A percentile compares a stretch with the other conserved stretches of the same genome.
Evolutionary conservation across 2,888 invertebrate genomes (phyloP).

Genomic region (Lasius fuliginosus): DNA sequence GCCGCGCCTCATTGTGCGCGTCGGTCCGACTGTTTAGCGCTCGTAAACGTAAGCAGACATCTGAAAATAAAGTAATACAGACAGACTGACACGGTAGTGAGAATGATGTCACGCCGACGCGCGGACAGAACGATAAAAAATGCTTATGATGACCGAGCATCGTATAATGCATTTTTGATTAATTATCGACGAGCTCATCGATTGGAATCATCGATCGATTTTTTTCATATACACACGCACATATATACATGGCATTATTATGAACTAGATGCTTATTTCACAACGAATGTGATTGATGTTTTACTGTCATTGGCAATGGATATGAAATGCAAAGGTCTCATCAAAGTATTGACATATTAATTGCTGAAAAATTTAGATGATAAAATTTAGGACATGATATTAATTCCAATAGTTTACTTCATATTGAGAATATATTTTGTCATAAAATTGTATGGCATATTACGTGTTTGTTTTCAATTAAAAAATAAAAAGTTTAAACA

Average conservation of each 20-base stretch:
- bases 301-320: slow-evolving; percentile 21
- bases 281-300: slow-evolving; percentile 33
- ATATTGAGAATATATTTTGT: not conserved
- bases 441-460: not conserved
- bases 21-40: slow-evolving; percentile 73
- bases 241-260: not conserved
- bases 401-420: not conserved
- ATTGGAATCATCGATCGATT: slow-evolving; percentile 7
- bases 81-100: slow-evolving; percentile 63
- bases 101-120: slow-evolving; percentile 77
- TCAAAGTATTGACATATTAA: slow-evolving; percentile 25
- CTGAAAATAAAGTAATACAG: slow-evolving; percentile 70
- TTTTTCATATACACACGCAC: not conserved
- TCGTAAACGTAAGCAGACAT: slow-evolving; percentile 68
- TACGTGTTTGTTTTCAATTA: not conserved
- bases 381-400: not conserved
- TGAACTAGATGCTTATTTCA: slow-evolving; percentile 5
- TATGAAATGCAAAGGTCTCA: not conserved
- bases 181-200: slow-evolving; percentile 20
- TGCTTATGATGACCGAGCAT: slow-evolving; percentile 13
- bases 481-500: not conserved
- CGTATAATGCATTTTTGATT: slow-evolving; percentile 42
- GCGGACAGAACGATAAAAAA: slow-evolving; percentile 51
- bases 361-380: not conserved
- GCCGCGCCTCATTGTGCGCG: slow-evolving; percentile 79